Conservation (phyloP, 2,888 invertebrate genomes). For the Chromoteleia sp. region DNA sequence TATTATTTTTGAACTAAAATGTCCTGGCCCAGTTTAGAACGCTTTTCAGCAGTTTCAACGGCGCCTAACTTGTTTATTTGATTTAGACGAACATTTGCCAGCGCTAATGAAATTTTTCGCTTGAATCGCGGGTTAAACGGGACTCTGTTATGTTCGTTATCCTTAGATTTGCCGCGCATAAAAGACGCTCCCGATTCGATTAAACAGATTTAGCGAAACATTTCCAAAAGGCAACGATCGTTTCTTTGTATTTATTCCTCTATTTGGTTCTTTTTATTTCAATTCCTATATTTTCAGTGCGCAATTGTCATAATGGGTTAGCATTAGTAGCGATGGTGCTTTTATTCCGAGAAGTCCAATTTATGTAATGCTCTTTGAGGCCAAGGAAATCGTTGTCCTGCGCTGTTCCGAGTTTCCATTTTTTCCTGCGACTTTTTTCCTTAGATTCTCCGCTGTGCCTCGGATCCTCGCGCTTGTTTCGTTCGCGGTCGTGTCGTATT, state of each 20-base stretch:
- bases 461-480: constrained; percentile 63
- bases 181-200: constrained; percentile 27
- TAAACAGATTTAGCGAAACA: constrained; percentile 46
- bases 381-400: constrained; percentile 58
- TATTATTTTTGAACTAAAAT: too few species aligned
- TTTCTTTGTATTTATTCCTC: constrained; percentile 27
- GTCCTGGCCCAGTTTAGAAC: too few species aligned
- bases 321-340: constrained; percentile 53
- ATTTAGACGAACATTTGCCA: too few species aligned
- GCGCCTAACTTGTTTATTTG: too few species aligned
- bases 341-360: constrained; percentile 73
- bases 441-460: constrained; percentile 53
- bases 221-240: constrained; percentile 23
- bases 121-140: too few species aligned
- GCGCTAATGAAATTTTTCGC: too few species aligned
- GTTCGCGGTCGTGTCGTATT: constrained; percentile 66
- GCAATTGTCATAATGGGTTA: constrained; percentile 78
- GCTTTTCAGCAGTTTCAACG: too few species aligned
- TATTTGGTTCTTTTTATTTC: constrained; percentile 43
- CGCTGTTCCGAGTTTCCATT: constrained; percentile 34
- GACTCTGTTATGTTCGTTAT: not conserved
- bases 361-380: constrained; percentile 76
- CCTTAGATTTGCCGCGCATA: not conserved
- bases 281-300: constrained; percentile 72
- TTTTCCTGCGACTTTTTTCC: constrained; percentile 57